Evolutionary conservation across 1,140 invertebrate species (phyloP).

Genomic region (Brachionus plicatilis): DNA sequence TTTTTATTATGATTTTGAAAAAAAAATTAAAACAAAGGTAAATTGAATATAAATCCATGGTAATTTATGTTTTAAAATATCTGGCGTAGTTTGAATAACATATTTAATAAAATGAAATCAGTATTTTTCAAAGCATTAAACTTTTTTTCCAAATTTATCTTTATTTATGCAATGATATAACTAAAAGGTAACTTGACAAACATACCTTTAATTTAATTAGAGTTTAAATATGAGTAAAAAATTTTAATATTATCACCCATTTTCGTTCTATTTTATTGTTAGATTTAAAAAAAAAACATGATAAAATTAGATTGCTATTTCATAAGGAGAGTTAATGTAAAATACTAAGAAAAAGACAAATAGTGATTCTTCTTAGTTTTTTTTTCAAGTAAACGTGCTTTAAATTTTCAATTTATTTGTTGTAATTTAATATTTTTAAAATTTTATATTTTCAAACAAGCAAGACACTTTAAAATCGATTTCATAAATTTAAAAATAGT

Average conservation of each 20-base stretch:
- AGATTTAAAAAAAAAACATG: not conserved
- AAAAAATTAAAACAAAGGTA: not conserved
- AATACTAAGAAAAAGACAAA: not conserved
- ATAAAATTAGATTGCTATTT: not conserved
- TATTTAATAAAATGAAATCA: too few relatives aligned
- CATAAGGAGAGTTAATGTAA: not conserved
- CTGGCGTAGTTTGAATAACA: too few relatives aligned
- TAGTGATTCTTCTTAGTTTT: not conserved
- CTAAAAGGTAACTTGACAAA: not conserved
- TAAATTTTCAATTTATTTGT: not conserved
- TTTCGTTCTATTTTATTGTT: not conserved
- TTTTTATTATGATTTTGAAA: not conserved
- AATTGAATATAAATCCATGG: not conserved
- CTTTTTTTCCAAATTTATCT: not conserved
- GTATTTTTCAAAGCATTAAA: not conserved
- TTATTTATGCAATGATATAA: not conserved
- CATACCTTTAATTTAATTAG: not conserved
- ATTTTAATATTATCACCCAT: not conserved
- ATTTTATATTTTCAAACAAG: not conserved
- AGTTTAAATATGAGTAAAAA: not conserved
- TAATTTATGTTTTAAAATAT: not conserved
- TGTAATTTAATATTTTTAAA: not conserved
- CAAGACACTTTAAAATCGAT: not conserved
- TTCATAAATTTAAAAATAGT: not conserved
- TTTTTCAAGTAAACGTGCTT: not conserved